Base-by-base conservation (phyloP, 2,113 vertebrate genomes). In the Hiodon alosoides region DNA sequence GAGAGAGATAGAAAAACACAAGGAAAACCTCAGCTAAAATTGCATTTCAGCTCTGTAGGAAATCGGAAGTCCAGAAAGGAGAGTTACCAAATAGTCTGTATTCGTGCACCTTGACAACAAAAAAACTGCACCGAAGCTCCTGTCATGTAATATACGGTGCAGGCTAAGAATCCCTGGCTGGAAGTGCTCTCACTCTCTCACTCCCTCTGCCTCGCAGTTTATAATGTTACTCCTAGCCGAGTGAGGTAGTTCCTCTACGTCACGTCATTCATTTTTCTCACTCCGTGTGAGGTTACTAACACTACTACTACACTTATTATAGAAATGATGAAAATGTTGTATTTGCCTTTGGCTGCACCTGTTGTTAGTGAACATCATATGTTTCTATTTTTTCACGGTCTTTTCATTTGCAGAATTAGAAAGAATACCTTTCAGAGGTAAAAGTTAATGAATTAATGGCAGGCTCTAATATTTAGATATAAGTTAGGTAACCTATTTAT, bases 181-280 rank as follows among this genome's bases (percentile, higher is more conserved):
- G 55, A 72, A 66, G 47, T 46, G 50, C 69, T 71, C 52, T 62
- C 60, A 46, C 74, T 31, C 61, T 13, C 50, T 54, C 57, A 48
- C 69, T 66, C 59, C n/a, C 67, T 68, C 57, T 60, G 72, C 72
- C 59, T 72, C 31, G 9, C 65, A 11, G 9, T 75, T 54, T 75
- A 53, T 59, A 11, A 9, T 61, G n/a, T 55, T 66, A 54, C 64
- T 57, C 64, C 53, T 75, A 8, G 14, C 31, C 16, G 60, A 65
- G 76, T 76, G 77, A 74, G 79, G 77, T 69, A 79, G 76, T 80
- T 79, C 75, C 75, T 82, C 72, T 79, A 79, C 83, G 81, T 82
- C 83, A 84, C 71, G 50, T 73, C 81, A 82, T 82, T 82, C 83
- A 84, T 60, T 73, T 14, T 55, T 77, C 79, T 31, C 51, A 17